Conservation (phyloP, 2,113 vertebrate genomes). For the Mus pahari region DNA sequence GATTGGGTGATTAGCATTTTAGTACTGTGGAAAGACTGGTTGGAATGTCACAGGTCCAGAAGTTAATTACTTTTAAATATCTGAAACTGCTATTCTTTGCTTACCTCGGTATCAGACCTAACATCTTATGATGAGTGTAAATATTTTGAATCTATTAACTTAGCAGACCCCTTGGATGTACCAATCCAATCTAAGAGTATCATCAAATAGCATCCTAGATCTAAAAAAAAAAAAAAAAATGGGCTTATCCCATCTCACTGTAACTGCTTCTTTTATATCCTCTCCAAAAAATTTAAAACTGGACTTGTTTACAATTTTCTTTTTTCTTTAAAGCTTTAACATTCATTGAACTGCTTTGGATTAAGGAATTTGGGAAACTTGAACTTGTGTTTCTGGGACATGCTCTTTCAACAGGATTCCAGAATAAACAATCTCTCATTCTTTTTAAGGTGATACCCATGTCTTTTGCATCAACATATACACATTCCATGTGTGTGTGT, state of each 20-base stretch:
- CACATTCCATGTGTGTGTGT: neutral
- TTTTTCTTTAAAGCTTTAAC: neutral
- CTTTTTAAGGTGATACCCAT: neutral
- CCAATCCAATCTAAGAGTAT: neutral
- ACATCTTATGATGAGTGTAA: neutral
- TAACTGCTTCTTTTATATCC: neutral
- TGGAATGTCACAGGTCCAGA: neutral
- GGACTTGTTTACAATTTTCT: neutral
- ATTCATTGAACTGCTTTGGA: neutral
- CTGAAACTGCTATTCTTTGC: neutral
- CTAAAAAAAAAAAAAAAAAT: too few species aligned
- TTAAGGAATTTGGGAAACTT: neutral
- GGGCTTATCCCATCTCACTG: neutral
- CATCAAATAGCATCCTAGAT: neutral
- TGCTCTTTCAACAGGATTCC: neutral
- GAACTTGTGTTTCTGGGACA: neutral
- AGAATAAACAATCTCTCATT: neutral
- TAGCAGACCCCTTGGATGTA: neutral
- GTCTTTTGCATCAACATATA: neutral
- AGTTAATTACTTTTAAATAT: neutral
- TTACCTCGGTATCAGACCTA: neutral
- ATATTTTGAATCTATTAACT: neutral
- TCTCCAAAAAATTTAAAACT: neutral
- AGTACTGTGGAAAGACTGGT: neutral
- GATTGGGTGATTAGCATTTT: neutral